These are phyloP conservation scores for Epistrophella euchroma DNA, from an alignment of 2,888 invertebrate genomes.

Conservation along the genomic window DNA sequence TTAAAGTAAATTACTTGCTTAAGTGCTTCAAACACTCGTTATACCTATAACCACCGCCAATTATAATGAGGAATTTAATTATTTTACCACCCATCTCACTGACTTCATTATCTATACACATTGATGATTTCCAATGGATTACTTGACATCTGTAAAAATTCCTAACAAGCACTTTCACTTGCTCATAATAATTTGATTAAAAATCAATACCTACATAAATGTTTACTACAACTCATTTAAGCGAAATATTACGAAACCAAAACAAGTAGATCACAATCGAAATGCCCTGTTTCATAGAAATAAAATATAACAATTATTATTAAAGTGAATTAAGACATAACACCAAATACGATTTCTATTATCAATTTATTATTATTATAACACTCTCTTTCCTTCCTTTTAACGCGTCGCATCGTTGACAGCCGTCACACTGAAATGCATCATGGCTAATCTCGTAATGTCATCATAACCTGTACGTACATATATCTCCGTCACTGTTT, in stretches of 20 bases:
- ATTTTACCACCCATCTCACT: neutral
- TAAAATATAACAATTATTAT: slow-evolving; percentile 38
- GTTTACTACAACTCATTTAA: slow-evolving; percentile 6
- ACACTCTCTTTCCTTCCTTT: slow-evolving; percentile 58
- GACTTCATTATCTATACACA: neutral
- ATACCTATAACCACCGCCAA: no score
- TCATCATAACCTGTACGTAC: slow-evolving; percentile 53
- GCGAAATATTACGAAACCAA: neutral
- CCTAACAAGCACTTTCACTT: slow-evolving; percentile 2
- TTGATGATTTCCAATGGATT: neutral
- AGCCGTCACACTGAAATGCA: slow-evolving; percentile 69
- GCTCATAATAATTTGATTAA: neutral
- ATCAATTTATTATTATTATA: slow-evolving; percentile 32
- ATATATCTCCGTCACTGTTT: slow-evolving; percentile 20
- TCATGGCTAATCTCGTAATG: slow-evolving; percentile 51
- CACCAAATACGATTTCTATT: slow-evolving; percentile 58
- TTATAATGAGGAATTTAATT: neutral
- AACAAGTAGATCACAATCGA: slow-evolving; percentile 16
- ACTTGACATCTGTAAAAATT: slow-evolving; percentile 46
- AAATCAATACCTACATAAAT: neutral
- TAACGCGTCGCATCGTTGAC: slow-evolving; percentile 2
- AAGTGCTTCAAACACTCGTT: no score
- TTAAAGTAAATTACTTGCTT: no score
- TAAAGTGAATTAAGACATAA: slow-evolving; percentile 61
- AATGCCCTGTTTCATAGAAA: slow-evolving; percentile 1